These are phyloP conservation scores for Equus quagga DNA, from an alignment of 2,113 vertebrate species.

Conservation along the genomic window DNA sequence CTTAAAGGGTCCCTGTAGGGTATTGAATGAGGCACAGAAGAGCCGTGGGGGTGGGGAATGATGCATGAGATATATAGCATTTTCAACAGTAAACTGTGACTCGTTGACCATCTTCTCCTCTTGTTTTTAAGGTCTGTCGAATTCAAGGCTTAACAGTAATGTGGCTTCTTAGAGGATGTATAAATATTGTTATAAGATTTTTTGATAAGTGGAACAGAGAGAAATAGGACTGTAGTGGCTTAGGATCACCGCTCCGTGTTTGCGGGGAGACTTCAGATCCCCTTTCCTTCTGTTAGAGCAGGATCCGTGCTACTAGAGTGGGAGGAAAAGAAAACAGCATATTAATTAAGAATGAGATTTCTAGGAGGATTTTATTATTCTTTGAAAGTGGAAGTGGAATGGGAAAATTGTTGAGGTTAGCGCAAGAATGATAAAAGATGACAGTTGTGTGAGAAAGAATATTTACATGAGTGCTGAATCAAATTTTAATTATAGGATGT, in stretches of 20 bases:
- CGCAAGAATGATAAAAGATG: constrained; percentile 11
- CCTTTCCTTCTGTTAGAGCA: background rate
- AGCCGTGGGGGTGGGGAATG: constrained; percentile 48
- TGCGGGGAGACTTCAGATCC: background rate
- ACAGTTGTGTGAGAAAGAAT: background rate
- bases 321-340: constrained; percentile 12
- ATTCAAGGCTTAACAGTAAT: constrained; percentile 65
- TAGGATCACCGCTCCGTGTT: background rate
- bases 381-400: background rate
- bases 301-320: background rate
- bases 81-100: constrained; percentile 60
- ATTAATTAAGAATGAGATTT: constrained; percentile 13
- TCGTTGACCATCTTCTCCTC: constrained; percentile 42
- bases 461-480: background rate
- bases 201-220: constrained; percentile 49
- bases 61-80: background rate
- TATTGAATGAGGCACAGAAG: constrained; percentile 65
- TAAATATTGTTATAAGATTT: constrained; percentile 64
- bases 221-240: constrained; percentile 38
- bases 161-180: constrained; percentile 60
- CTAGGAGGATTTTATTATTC: constrained; percentile 35
- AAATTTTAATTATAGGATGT: constrained; percentile 40
- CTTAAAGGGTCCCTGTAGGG: constrained; percentile 58
- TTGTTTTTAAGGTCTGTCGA: constrained; percentile 62
- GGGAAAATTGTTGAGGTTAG: constrained; percentile 44